These are phyloP conservation scores for Ahaetulla prasina DNA, from an alignment of 2,113 vertebrate species.

Conservation along the genomic window DNA sequence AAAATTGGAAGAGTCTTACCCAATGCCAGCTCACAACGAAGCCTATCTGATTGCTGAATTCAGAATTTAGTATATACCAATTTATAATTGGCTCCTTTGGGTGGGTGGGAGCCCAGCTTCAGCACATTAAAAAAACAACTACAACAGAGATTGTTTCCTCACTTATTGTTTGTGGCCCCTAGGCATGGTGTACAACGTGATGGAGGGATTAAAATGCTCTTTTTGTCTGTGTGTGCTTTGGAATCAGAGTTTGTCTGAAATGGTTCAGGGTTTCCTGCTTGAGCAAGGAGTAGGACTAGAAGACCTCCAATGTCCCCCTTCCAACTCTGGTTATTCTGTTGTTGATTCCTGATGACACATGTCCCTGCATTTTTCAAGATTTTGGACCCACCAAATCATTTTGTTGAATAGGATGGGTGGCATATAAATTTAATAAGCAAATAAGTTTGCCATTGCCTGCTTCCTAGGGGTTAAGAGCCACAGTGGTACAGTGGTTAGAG, in stretches of 20 bases:
- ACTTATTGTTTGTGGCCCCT: neutral
- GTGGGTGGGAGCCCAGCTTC: neutral
- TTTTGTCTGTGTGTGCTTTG: neutral
- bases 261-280: neutral
- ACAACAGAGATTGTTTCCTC: neutral
- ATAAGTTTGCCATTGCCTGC: neutral
- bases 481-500: no score
- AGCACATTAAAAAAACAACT: neutral
- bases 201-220: neutral
- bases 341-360: neutral
- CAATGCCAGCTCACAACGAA: neutral
- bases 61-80: neutral
- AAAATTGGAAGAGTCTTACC: neutral
- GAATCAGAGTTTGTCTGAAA: neutral
- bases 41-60: neutral
- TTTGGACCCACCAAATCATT: neutral
- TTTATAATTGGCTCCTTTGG: neutral
- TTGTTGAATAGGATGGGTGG: neutral
- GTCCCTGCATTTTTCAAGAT: neutral
- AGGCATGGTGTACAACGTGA: neutral
- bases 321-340: neutral
- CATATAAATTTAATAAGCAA: neutral
- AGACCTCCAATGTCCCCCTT: neutral
- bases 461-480: neutral
- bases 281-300: neutral